phyloP scores from a whole-genome alignment of 92 coral and sea anemone genomes.

The Zoanthus gigantus region DNA sequence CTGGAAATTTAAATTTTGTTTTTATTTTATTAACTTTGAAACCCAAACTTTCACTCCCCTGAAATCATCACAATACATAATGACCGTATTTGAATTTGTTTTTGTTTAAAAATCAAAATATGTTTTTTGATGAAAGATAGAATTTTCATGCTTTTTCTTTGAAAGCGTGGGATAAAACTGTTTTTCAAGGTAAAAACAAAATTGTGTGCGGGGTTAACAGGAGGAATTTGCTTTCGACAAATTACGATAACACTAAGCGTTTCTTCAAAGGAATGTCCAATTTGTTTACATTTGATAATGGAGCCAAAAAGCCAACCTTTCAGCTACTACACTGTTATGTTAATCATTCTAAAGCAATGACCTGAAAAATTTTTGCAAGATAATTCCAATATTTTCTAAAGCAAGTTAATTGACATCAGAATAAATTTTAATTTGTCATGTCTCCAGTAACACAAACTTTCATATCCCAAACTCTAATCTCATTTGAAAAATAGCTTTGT shows the following conservation, averaged over 20 bases:
- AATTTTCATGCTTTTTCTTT: background rate
- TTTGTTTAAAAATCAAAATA: slow-evolving; percentile 71
- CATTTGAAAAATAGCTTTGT: slow-evolving; percentile 45
- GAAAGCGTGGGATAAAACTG: background rate
- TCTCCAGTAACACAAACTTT: slow-evolving; percentile 17
- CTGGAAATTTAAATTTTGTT: slow-evolving; percentile 36
- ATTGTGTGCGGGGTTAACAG: slow-evolving; percentile 5
- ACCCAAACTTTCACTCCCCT: slow-evolving; percentile 46
- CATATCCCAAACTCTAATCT: slow-evolving; percentile 48
- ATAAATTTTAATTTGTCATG: slow-evolving; percentile 22
- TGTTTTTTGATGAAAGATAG: slow-evolving; percentile 20
- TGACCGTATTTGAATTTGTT: slow-evolving; percentile 71
- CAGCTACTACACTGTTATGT: slow-evolving; percentile 10
- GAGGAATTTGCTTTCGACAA: slow-evolving; percentile 28
- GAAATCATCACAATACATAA: slow-evolving; percentile 81
- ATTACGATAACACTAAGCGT: slow-evolving; percentile 27
- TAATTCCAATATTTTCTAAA: slow-evolving; percentile 13
- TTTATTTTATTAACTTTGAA: slow-evolving; percentile 44
- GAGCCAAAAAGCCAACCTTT: slow-evolving; percentile 23
- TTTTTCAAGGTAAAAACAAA: slow-evolving; percentile 8
- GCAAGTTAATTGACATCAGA: slow-evolving; percentile 2
- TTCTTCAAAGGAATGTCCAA: slow-evolving; percentile 24
- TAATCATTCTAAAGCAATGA: slow-evolving; percentile 13
- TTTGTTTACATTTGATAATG: slow-evolving; percentile 83
- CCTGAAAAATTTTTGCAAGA: slow-evolving; percentile 12